These are phyloP conservation scores for Caenorhabditis imperialis DNA, from an alignment of 2,888 invertebrate species.

Conservation along the genomic window DNA sequence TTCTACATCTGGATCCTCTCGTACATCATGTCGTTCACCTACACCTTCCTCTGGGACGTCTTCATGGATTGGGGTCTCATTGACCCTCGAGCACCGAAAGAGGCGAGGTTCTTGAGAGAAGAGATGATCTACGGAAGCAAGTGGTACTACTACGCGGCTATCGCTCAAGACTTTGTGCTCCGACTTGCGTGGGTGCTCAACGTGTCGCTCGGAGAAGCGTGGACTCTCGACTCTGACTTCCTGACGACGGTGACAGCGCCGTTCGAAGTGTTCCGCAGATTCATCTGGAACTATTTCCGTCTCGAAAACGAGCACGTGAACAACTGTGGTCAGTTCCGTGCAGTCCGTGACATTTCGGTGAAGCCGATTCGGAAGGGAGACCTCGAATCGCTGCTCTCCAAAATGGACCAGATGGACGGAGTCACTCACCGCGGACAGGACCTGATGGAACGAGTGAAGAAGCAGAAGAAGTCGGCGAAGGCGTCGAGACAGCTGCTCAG, in stretches of 20 bases:
- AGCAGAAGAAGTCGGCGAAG: conserved; percentile 76
- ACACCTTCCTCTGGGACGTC: conserved; percentile 97
- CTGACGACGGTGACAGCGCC: conserved; percentile 76
- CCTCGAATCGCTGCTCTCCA: conserved; percentile 71
- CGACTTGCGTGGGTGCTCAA: conserved; percentile 94
- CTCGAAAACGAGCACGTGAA: conserved; percentile 98
- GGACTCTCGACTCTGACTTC: conserved; percentile 76
- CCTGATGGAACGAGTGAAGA: conserved; percentile 75
- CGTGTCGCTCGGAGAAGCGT: conserved; percentile 82
- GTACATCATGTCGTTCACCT: conserved; percentile 86
- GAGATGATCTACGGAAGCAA: conserved; percentile 78
- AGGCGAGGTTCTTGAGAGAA: conserved; percentile 83
- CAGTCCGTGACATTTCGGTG: conserved; percentile 96
- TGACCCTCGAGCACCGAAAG: conserved; percentile 89
- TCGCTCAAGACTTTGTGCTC: conserved; percentile 92
- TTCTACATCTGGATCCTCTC: conserved; percentile 86
- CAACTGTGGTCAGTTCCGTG: conserved; percentile 96
- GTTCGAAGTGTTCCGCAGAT: conserved; percentile 82
- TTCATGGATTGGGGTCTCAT: conserved; percentile 92
- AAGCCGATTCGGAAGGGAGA: conserved; percentile 86
- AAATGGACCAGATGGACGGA: conserved; percentile 76
- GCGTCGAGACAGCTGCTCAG: conserved; percentile 73
- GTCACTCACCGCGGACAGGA: conserved; percentile 77
- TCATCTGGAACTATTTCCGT: conserved; percentile 99
- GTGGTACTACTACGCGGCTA: conserved; percentile 93